A percentile compares a stretch with the other conserved stretches of the same genome.
Evolutionary conservation across 2,888 invertebrate species (phyloP).

Genomic region (Drosophila dives): DNA sequence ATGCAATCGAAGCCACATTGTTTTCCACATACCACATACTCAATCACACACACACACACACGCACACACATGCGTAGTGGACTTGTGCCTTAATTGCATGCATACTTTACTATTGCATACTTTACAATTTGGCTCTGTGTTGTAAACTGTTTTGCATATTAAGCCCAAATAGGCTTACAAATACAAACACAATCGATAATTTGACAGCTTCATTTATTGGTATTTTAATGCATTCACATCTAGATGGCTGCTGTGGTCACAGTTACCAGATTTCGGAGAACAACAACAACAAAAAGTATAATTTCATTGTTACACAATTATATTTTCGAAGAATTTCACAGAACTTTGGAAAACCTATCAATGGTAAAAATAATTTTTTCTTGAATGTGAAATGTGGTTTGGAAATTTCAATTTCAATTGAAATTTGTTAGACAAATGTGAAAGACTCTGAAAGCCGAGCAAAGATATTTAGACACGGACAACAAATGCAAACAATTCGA

Average conservation of each 20-base stretch:
- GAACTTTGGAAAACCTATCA: not conserved
- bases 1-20: conserved; percentile 65
- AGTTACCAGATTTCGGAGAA: conserved; percentile 4
- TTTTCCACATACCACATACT: conserved; percentile 30
- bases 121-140: conserved; percentile 25
- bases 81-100: conserved; percentile 56
- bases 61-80: conserved; percentile 4
- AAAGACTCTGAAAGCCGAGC: not conserved
- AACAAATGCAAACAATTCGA: not conserved
- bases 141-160: conserved; percentile 52
- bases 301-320: conserved; percentile 6
- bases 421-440: conserved; percentile 1
- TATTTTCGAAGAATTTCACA: conserved; percentile 9
- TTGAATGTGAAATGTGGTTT: not conserved
- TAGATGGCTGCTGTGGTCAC: conserved; percentile 5
- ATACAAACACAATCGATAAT: conserved; percentile 55
- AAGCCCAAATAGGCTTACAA: conserved; percentile 41
- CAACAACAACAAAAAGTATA: not conserved
- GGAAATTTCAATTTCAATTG: not conserved
- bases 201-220: conserved; percentile 47
- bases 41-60: conserved; percentile 13
- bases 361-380: not conserved
- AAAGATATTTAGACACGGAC: not conserved
- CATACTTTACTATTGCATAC: conserved; percentile 53
- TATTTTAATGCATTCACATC: conserved; percentile 27